Conservation (phyloP, 2,888 invertebrate species). For the Netelia inedita region DNA sequence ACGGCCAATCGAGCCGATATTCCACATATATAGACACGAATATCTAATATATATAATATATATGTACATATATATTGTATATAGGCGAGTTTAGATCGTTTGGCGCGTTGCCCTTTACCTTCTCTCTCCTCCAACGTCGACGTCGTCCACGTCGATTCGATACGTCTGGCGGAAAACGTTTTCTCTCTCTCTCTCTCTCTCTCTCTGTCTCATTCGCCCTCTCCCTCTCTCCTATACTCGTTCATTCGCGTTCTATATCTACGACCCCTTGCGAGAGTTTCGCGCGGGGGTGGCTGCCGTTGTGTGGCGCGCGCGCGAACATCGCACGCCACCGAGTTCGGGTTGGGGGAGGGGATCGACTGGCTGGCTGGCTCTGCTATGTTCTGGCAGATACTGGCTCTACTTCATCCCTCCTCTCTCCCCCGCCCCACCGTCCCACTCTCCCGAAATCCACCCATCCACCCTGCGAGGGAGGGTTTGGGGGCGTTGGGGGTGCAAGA, state of each 20-base stretch:
- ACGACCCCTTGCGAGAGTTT: constrained; percentile 71
- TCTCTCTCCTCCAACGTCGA: constrained; percentile 69
- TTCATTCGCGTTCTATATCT: constrained; percentile 69
- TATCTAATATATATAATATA: neutral
- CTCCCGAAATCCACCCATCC: constrained; percentile 31
- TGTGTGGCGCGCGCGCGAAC: constrained; percentile 48
- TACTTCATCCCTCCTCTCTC: constrained; percentile 13
- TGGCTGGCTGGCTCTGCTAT: constrained; percentile 60
- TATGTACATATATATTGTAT: neutral
- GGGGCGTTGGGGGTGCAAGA: constrained; percentile 80
- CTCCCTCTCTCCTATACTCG: constrained; percentile 52
- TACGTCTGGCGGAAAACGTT: constrained; percentile 77
- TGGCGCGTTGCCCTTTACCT: constrained; percentile 73
- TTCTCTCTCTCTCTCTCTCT: constrained; percentile 62
- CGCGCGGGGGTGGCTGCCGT: constrained; percentile 48
- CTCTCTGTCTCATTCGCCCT: constrained; percentile 61
- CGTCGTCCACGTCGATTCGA: constrained; percentile 76
- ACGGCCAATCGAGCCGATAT: constrained; percentile 51
- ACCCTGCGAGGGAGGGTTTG: constrained; percentile 67
- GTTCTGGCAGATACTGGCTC: constrained; percentile 59
- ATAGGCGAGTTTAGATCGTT: constrained; percentile 48
- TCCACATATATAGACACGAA: neutral
- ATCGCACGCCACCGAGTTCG: constrained; percentile 44
- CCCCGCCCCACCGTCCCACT: neutral
- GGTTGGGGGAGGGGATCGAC: constrained; percentile 51